These are phyloP conservation scores for Hetaerina titia DNA, from an alignment of 2,888 invertebrate species.

Conservation along the genomic window DNA sequence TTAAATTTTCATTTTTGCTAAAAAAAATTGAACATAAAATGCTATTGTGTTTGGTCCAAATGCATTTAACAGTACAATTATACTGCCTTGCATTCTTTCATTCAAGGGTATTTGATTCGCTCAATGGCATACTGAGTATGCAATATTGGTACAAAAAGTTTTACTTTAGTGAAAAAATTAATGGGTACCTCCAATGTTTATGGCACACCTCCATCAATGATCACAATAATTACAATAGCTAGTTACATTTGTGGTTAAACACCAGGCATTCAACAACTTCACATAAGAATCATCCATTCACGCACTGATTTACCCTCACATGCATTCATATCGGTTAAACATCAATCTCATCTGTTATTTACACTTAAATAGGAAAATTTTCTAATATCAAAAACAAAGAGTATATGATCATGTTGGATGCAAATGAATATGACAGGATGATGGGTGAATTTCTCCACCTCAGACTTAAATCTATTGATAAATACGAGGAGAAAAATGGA, in stretches of 20 bases:
- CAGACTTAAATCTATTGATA: slow-evolving; percentile 40
- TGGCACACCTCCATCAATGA: slow-evolving; percentile 50
- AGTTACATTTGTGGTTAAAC: slow-evolving; percentile 13
- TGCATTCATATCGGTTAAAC: slow-evolving; percentile 8
- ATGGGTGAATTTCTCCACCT: slow-evolving; percentile 36
- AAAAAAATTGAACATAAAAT: slow-evolving; percentile 46
- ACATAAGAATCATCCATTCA: slow-evolving; percentile 24
- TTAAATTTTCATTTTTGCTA: slow-evolving; percentile 47
- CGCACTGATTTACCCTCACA: background rate
- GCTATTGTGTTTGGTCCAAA: slow-evolving; percentile 53
- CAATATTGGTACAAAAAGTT: slow-evolving; percentile 53
- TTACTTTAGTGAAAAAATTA: slow-evolving; percentile 49
- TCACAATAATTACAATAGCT: slow-evolving; percentile 47
- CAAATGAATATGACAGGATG: slow-evolving; percentile 50
- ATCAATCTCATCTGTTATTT: slow-evolving; percentile 42
- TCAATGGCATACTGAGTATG: slow-evolving; percentile 19
- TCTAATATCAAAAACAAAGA: slow-evolving; percentile 49
- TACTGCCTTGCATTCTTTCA: slow-evolving; percentile 48
- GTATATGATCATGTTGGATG: slow-evolving; percentile 42
- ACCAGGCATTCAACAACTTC: slow-evolving; percentile 27
- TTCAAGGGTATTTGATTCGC: background rate
- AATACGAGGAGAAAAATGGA: slow-evolving; percentile 38
- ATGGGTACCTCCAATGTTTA: slow-evolving; percentile 45
- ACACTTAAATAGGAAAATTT: slow-evolving; percentile 64
- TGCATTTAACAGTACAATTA: slow-evolving; percentile 44